Evolutionary conservation across 1,140 invertebrate species (phyloP).

Genomic region (Cyclargus thomasi): DNA sequence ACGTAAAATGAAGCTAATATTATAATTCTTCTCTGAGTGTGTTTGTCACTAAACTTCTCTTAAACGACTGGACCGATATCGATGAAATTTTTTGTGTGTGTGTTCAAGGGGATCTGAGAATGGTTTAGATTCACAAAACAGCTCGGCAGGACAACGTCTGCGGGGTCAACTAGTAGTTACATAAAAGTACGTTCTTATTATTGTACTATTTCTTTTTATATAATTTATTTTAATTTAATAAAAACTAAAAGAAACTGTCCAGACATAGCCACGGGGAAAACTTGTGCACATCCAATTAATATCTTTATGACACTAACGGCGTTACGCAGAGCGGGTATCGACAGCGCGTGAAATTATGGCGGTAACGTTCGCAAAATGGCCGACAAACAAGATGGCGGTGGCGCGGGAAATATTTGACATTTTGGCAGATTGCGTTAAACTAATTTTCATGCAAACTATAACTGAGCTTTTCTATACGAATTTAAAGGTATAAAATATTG

Average conservation of each 20-base stretch:
- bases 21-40: too few relatives aligned
- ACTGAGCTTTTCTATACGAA: background rate
- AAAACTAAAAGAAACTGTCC: background rate
- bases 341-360: conserved; percentile 27
- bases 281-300: background rate
- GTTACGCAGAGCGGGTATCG: conserved; percentile 23
- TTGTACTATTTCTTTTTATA: too few relatives aligned
- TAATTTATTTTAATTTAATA: background rate
- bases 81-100: too few relatives aligned
- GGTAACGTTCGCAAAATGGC: conserved; percentile 1
- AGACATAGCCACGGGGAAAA: background rate
- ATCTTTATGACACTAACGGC: background rate
- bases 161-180: too few relatives aligned
- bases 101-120: too few relatives aligned
- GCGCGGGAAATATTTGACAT: conserved; percentile 25
- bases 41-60: too few relatives aligned
- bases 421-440: background rate
- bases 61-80: too few relatives aligned
- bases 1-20: too few relatives aligned
- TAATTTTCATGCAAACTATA: background rate
- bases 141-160: too few relatives aligned
- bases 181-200: too few relatives aligned
- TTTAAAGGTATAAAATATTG: background rate
- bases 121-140: too few relatives aligned
- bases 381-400: conserved; percentile 21